Percentiles rank a stretch among this genome's conserved stretches.
Conservation (phyloP, 2,113 vertebrate species). For the Lophochroa leadbeateri region DNA sequence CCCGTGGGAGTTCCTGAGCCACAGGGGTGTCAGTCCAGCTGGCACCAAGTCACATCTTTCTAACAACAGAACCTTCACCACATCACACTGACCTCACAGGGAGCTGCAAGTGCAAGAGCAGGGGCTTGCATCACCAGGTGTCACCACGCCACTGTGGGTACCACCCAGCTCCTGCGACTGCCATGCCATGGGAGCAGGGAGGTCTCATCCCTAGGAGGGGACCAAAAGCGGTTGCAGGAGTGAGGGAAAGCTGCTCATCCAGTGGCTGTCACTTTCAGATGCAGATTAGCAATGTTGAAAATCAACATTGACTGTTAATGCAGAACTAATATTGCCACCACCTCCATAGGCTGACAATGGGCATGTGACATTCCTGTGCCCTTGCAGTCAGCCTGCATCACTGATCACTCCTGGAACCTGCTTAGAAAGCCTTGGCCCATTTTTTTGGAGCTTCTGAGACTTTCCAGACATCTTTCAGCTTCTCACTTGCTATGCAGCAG, state of each 20-base stretch:
- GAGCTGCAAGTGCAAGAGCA: neutral
- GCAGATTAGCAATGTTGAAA: neutral
- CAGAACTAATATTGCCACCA: neutral
- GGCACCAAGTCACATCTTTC: accelerated
- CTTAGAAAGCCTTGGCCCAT: neutral
- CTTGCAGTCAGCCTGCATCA: neutral
- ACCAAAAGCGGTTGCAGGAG: accelerated
- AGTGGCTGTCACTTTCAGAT: neutral
- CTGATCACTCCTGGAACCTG: neutral
- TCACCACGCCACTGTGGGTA: neutral
- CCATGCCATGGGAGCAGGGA: neutral
- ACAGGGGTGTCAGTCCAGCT: accelerated
- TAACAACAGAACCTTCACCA: neutral
- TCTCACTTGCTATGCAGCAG: neutral
- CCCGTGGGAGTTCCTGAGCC: accelerated
- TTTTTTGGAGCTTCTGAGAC: neutral
- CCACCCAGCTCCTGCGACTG: neutral
- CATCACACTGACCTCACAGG: neutral
- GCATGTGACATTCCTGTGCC: accelerated
- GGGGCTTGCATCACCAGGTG: accelerated
- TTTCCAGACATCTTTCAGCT: neutral
- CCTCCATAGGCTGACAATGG: accelerated
- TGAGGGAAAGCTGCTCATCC: neutral
- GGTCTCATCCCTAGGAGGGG: neutral
- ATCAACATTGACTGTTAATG: neutral